A percentile compares a stretch with the other conserved stretches of the same genome.
Conservation (phyloP, 2,888 invertebrate genomes). For the Drosophila koepferae region DNA sequence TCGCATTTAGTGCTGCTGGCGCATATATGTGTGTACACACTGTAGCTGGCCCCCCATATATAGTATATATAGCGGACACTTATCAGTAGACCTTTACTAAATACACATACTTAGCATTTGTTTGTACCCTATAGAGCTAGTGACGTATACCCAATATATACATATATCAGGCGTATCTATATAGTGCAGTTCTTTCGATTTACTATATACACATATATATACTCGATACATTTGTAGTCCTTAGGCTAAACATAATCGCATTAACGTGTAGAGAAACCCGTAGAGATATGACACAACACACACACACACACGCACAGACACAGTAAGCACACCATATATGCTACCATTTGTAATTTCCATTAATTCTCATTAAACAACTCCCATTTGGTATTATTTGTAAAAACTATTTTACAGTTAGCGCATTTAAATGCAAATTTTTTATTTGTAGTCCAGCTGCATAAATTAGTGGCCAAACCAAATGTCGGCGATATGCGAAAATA, state of each 20-base stretch:
- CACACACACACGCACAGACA: slow-evolving; percentile 4
- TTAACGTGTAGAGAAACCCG: slow-evolving; percentile 39
- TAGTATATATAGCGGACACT: background rate
- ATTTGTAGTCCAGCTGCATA: slow-evolving; percentile 71
- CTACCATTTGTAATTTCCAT: slow-evolving; percentile 22
- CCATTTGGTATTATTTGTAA: slow-evolving; percentile 68
- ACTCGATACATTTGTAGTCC: slow-evolving; percentile 40
- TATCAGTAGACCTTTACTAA: slow-evolving; percentile 11
- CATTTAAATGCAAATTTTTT: slow-evolving; percentile 75
- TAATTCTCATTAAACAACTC: slow-evolving; percentile 47
- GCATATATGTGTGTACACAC: slow-evolving; percentile 25
- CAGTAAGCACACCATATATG: slow-evolving; percentile 22
- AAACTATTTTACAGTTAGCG: slow-evolving; percentile 60
- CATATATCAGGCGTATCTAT: slow-evolving; percentile 26
- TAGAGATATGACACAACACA: slow-evolving; percentile 55
- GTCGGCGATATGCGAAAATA: slow-evolving; percentile 9
- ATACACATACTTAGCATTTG: slow-evolving; percentile 30
- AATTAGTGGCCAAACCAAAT: slow-evolving; percentile 53
- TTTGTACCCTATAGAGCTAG: slow-evolving; percentile 36
- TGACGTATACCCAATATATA: slow-evolving; percentile 23
- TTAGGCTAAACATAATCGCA: slow-evolving; percentile 50
- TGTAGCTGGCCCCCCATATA: slow-evolving; percentile 11
- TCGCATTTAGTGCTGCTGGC: slow-evolving; percentile 60
- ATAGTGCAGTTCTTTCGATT: slow-evolving; percentile 40
- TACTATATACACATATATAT: slow-evolving; percentile 24